phyloP scores from a whole-genome alignment of 2,888 invertebrate species.

The Alentia gelatinosa region DNA sequence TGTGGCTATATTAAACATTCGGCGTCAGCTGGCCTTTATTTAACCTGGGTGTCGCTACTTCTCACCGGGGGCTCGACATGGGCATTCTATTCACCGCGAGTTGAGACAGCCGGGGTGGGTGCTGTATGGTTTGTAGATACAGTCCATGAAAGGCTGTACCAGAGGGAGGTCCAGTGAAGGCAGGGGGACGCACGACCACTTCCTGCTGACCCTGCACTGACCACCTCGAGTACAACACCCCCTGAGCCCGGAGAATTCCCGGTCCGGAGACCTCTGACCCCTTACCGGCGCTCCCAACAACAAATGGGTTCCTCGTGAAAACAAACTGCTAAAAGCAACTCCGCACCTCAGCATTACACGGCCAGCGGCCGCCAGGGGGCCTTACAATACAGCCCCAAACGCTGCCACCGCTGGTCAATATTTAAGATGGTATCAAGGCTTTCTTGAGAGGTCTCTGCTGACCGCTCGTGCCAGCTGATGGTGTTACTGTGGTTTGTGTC shows the following conservation, averaged over 20 bases:
- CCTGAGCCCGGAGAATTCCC: neutral
- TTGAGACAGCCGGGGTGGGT: too few relatives aligned
- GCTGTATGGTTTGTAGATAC: constrained; percentile 1
- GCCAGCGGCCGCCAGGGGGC: neutral
- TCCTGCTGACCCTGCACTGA: constrained; percentile 3
- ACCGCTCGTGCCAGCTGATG: too few relatives aligned
- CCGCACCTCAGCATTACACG: neutral
- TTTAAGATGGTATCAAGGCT: too few relatives aligned
- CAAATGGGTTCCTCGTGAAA: neutral
- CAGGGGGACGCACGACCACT: neutral
- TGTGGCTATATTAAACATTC: too few relatives aligned
- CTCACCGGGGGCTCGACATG: too few relatives aligned
- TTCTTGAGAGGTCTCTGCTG: too few relatives aligned
- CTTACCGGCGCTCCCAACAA: neutral
- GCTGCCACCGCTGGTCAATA: neutral
- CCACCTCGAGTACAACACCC: neutral
- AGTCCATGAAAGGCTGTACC: neutral
- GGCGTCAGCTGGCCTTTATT: too few relatives aligned
- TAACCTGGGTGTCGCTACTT: too few relatives aligned
- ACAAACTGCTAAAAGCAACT: neutral
- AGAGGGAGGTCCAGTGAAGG: neutral
- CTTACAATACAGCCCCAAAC: neutral
- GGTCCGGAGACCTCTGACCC: neutral
- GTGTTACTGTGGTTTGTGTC: too few relatives aligned
- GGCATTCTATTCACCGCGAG: too few relatives aligned